Evolutionary conservation across 37 sponge, comb jelly and placozoan genomes (phyloP), one percentile per base, ranked within the genome.

Genomic region (Halisarca cf. caerulea): DNA sequence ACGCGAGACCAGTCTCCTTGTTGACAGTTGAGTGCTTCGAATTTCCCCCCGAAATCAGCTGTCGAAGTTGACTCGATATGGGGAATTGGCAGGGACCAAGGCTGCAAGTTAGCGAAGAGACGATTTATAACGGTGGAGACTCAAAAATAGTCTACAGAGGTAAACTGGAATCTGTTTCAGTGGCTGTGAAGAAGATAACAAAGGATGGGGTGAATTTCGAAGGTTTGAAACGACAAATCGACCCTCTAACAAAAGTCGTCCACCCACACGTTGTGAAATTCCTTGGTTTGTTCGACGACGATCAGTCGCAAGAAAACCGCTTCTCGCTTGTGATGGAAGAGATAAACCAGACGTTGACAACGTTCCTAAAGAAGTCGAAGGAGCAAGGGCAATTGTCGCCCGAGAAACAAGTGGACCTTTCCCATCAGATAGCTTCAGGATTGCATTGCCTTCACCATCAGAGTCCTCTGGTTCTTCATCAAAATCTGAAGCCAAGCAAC

Each of bases 101-200:
- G n/a, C n/a, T n/a, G n/a, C n/a, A n/a, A n/a, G n/a, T n/a, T n/a
- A n/a, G n/a, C n/a, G n/a, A n/a, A n/a, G n/a, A n/a, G n/a, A n/a
- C n/a, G n/a, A n/a, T n/a, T n/a, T n/a, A n/a, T n/a, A n/a, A n/a
- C n/a, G n/a, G n/a, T n/a, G n/a, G n/a, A n/a, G n/a, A n/a, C n/a
- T n/a, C n/a, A n/a, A n/a, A n/a, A n/a, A 25, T 17, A n/a, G 77
- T 74, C 25, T 74, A 40, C 44, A 37, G 25, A 23, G 77, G 45
- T 25, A 39, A 42, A 25, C 18, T 17, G 41, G 15, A 37, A 2
- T 6, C 7, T 25, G 14, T 18, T 8, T 14, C 28, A 25, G 77
- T 74, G n/a, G 77, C 77, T 41, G 42, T 74, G 32, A 74, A 74
- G 77, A 40, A 43, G 44, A 74, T 74, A 21, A 42, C 36, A 42